Evolutionary conservation across 2,888 invertebrate genomes (phyloP).

Genomic region (Argyresthia albistria): DNA sequence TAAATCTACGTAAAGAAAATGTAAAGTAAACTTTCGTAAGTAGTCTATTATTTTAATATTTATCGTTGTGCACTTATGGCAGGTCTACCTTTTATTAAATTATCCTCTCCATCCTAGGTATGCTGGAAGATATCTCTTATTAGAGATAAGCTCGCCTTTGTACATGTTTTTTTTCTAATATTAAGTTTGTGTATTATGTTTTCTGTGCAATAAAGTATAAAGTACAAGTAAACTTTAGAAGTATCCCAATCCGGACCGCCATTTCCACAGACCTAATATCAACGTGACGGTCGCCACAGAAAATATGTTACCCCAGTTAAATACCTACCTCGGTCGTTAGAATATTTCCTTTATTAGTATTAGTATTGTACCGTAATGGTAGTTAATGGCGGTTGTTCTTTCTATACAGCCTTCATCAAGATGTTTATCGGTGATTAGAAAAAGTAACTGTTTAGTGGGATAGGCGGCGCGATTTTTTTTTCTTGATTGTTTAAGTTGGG

Average conservation of each 20-base stretch:
- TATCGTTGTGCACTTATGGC: too few species aligned
- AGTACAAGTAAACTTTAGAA: too few species aligned
- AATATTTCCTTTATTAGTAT: not conserved
- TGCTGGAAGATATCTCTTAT: too few species aligned
- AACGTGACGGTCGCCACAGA: slow-evolving; percentile 23
- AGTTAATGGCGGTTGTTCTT: slow-evolving; percentile 18
- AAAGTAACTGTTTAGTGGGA: not conserved
- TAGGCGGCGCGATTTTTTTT: not conserved
- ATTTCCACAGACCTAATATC: slow-evolving; percentile 15
- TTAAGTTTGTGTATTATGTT: too few species aligned
- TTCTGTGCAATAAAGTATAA: too few species aligned
- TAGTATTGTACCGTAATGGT: slow-evolving; percentile 15
- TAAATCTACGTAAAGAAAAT: too few species aligned
- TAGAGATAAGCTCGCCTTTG: too few species aligned
- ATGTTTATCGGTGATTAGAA: not conserved
- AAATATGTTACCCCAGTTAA: slow-evolving; percentile 4
- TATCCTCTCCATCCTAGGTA: too few species aligned
- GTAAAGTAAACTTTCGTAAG: too few species aligned
- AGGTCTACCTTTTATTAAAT: too few species aligned
- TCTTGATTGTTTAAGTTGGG: not conserved
- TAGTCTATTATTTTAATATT: too few species aligned
- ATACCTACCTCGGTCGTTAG: not conserved
- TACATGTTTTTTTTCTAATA: too few species aligned
- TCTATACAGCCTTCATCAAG: not conserved
- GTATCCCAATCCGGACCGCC: not conserved